A percentile compares a stretch with the other conserved stretches of the same genome.
Evolutionary conservation across 2,888 invertebrate genomes (phyloP).

Genomic region (Agrotis puta): DNA sequence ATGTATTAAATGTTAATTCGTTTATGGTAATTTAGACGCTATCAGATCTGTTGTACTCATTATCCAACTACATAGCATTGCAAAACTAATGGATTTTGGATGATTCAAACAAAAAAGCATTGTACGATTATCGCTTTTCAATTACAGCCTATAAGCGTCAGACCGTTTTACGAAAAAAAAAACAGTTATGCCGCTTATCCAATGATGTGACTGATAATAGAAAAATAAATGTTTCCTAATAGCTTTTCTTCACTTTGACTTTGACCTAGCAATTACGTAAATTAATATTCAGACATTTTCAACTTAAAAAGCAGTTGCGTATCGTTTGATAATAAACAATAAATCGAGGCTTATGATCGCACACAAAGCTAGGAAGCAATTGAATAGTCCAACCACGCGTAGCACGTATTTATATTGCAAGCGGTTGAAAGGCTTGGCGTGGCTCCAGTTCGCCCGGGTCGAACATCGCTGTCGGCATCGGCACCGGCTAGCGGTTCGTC

Average conservation of each 20-base stretch:
- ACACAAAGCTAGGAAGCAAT: constrained; percentile 65
- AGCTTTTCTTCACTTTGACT: too few relatives aligned
- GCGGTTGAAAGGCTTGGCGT: constrained; percentile 67
- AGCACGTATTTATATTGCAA: constrained; percentile 66
- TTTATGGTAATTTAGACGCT: constrained; percentile 35
- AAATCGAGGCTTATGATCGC: constrained; percentile 56
- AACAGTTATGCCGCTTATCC: too few relatives aligned
- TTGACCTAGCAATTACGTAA: constrained; percentile 7
- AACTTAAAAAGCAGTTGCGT: constrained; percentile 8
- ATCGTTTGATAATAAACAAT: constrained; percentile 49
- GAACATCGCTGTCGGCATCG: constrained; percentile 62
- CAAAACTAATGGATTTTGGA: constrained; percentile 15
- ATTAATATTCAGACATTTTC: not conserved
- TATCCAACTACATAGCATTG: constrained; percentile 7
- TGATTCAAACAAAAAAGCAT: constrained; percentile 5
- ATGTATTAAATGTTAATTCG: constrained; percentile 32
- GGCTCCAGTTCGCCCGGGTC: constrained; percentile 65
- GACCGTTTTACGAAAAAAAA: too few relatives aligned
- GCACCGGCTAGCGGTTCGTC: constrained; percentile 57
- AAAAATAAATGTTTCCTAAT: too few relatives aligned
- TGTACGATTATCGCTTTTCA: not conserved
- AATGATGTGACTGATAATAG: too few relatives aligned
- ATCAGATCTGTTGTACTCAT: constrained; percentile 23
- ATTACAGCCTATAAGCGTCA: not conserved
- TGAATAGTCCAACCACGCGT: constrained; percentile 68